These are phyloP conservation scores for Pangasius djambal DNA, from an alignment of 2,797 vertebrate species.

Conservation along the genomic window DNA sequence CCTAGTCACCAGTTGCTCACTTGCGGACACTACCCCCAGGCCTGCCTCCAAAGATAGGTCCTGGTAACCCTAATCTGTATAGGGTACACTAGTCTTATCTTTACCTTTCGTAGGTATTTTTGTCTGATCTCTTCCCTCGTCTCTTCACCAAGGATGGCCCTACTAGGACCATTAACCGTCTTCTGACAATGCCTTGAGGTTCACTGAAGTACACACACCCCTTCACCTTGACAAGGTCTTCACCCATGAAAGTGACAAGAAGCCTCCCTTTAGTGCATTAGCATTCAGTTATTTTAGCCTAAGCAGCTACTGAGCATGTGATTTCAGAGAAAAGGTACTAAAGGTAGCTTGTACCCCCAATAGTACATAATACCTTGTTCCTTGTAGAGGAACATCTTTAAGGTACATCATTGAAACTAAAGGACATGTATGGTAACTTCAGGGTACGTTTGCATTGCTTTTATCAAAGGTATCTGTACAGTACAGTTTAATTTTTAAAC, in stretches of 20 bases:
- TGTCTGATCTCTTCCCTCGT: not conserved
- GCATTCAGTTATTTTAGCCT: not conserved
- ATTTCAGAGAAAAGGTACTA: not conserved
- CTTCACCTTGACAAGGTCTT: not conserved
- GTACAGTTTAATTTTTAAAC: not conserved
- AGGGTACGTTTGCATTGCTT: not conserved
- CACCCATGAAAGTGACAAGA: not conserved
- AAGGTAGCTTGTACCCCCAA: not conserved
- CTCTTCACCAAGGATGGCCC: not conserved
- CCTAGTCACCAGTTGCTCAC: not conserved
- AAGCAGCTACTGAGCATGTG: not conserved
- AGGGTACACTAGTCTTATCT: not conserved
- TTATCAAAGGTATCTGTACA: not conserved
- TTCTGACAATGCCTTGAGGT: not conserved
- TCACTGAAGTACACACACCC: not conserved
- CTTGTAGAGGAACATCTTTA: slow-evolving; percentile 7
- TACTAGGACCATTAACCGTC: not conserved
- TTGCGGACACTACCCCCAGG: not conserved
- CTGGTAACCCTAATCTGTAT: not conserved
- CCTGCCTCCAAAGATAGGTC: not conserved
- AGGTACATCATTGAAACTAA: not conserved
- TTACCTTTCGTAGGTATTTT: not conserved
- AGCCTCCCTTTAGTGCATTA: not conserved
- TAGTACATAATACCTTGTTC: not conserved
- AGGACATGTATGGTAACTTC: not conserved